phyloP scores from a whole-genome alignment of 2,888 invertebrate genomes.

The Sepiola atlantica region DNA sequence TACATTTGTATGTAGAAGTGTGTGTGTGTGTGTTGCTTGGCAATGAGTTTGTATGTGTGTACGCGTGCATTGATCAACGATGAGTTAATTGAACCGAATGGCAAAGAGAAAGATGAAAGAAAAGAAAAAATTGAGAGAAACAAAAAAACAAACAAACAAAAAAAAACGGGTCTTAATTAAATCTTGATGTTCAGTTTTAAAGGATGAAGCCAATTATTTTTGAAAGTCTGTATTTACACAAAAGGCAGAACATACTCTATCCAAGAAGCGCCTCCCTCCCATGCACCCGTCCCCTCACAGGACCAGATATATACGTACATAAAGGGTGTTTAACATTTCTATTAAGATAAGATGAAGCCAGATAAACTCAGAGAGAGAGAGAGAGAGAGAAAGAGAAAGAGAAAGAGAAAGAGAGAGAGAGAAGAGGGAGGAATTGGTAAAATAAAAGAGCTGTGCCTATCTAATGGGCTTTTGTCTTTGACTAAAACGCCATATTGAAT shows the following conservation, averaged over 20 bases:
- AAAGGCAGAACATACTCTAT: neutral
- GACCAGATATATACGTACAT: neutral
- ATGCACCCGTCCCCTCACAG: neutral
- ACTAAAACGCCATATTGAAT: neutral
- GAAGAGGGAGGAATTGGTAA: too few relatives aligned
- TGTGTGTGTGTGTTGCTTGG: too few relatives aligned
- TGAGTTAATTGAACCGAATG: neutral
- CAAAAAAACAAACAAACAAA: neutral
- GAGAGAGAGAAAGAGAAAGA: too few relatives aligned
- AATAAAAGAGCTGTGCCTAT: neutral
- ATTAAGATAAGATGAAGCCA: neutral
- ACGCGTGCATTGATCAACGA: neutral
- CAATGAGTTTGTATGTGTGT: neutral
- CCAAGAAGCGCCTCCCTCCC: neutral
- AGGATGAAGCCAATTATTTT: conserved; percentile 21
- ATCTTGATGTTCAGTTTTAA: neutral
- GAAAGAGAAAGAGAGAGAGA: too few relatives aligned
- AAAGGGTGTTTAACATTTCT: conserved; percentile 6
- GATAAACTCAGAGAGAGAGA: neutral
- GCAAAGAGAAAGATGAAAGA: neutral
- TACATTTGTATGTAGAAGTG: too few relatives aligned
- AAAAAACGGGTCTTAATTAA: neutral
- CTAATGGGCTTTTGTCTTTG: conserved; percentile 16
- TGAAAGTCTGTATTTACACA: neutral
- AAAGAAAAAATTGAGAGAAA: neutral